These are phyloP conservation scores for Sebastes glaucus DNA, from an alignment of 2,797 vertebrate genomes.

Conservation along the genomic window DNA sequence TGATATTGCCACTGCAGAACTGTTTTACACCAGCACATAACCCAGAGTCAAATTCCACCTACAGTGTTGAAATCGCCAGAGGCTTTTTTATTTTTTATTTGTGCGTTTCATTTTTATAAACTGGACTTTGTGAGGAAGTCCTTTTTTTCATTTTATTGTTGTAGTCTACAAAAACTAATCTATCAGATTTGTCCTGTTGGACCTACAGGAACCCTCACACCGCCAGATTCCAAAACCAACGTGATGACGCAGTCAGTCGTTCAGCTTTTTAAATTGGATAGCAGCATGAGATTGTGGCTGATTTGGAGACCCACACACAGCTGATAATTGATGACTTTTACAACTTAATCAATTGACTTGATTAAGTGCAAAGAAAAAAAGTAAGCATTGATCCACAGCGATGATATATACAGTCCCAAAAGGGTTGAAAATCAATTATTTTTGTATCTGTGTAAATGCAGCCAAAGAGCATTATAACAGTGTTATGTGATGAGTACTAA, in stretches of 20 bases:
- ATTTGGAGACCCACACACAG: not conserved
- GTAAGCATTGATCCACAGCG: not conserved
- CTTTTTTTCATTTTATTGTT: not conserved
- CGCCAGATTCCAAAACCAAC: slow-evolving; percentile 9
- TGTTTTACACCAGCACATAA: slow-evolving; percentile 20
- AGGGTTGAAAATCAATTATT: not conserved
- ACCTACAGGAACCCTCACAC: not conserved
- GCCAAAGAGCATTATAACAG: not conserved
- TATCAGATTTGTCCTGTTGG: not conserved
- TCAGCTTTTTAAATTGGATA: not conserved
- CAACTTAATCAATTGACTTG: not conserved
- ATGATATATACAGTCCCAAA: not conserved
- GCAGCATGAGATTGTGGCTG: not conserved
- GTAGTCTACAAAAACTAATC: not conserved
- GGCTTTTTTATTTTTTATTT: not conserved
- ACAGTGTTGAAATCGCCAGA: not conserved
- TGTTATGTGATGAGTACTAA: not conserved
- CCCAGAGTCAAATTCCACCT: not conserved
- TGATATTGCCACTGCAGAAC: not conserved
- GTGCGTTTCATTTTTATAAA: not conserved
- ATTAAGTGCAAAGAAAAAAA: not conserved
- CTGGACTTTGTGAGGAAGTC: not conserved
- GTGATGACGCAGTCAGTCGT: not conserved
- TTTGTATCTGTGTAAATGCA: slow-evolving; percentile 33
- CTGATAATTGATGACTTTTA: not conserved